phyloP scores from a whole-genome alignment of 2,113 vertebrate genomes.

The Lepidothrix coronata region DNA sequence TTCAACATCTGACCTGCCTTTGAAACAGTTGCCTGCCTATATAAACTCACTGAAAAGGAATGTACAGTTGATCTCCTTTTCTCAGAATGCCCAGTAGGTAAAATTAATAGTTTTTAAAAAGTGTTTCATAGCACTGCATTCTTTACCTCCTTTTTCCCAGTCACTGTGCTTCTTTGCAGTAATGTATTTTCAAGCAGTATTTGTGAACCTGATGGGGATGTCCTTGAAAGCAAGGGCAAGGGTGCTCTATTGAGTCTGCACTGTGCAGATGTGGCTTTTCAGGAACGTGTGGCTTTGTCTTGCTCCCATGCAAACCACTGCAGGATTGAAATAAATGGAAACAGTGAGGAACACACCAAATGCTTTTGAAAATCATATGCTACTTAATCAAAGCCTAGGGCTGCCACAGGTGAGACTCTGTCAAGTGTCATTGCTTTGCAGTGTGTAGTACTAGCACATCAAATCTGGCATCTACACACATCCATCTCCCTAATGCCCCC shows the following conservation, averaged over 20 bases:
- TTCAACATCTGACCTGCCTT: not conserved
- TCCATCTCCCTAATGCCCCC: not conserved
- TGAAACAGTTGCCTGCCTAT: not conserved
- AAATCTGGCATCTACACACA: not conserved
- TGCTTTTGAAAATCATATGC: not conserved
- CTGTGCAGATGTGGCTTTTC: not conserved
- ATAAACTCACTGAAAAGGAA: not conserved
- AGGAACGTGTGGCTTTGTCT: not conserved
- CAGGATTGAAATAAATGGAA: not conserved
- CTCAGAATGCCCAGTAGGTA: not conserved
- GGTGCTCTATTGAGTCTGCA: not conserved
- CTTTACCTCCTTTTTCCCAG: not conserved
- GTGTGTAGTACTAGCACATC: not conserved
- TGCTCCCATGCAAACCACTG: not conserved
- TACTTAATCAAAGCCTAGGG: not conserved
- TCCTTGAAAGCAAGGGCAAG: not conserved
- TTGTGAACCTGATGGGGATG: not conserved
- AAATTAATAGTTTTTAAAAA: not conserved
- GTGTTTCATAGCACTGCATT: not conserved
- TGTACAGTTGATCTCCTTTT: not conserved
- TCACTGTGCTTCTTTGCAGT: not conserved
- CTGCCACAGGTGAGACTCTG: not conserved
- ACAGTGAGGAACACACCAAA: not conserved
- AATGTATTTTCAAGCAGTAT: not conserved
- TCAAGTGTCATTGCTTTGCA: not conserved